phyloP scores from a whole-genome alignment of 2,113 vertebrate species.

The Microcebus jonahi region DNA sequence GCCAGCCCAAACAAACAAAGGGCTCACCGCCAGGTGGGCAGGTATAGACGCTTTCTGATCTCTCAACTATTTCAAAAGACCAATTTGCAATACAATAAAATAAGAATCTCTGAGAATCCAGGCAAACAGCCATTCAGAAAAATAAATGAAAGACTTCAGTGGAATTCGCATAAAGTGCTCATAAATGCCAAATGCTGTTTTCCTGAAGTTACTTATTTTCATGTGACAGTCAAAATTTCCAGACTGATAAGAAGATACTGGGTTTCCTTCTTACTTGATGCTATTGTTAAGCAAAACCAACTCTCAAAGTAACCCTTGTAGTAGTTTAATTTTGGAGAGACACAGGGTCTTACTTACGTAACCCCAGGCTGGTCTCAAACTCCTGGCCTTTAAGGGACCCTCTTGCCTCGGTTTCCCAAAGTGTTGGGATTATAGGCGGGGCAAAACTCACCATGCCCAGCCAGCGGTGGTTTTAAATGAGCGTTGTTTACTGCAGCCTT shows the following conservation, averaged over 20 bases:
- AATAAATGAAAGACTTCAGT: not conserved
- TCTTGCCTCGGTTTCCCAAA: too few species aligned
- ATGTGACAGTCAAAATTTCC: not conserved
- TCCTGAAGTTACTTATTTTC: not conserved
- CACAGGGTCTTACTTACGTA: too few species aligned
- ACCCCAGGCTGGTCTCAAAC: too few species aligned
- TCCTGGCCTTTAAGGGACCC: too few species aligned
- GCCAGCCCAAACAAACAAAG: not conserved
- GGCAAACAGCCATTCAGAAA: not conserved
- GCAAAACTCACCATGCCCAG: too few species aligned
- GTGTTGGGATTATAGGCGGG: too few species aligned
- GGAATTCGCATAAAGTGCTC: not conserved
- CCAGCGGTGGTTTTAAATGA: not conserved
- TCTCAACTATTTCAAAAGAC: not conserved
- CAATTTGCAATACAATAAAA: not conserved
- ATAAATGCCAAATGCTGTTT: conserved; percentile 14
- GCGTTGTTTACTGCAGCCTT: not conserved
- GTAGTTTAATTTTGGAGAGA: too few species aligned
- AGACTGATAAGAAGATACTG: not conserved
- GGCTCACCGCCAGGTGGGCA: not conserved
- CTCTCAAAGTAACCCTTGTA: not conserved
- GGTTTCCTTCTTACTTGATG: not conserved
- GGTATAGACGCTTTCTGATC: not conserved
- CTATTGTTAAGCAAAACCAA: not conserved
- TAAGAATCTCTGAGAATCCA: not conserved